phyloP scores from a whole-genome alignment of 2,113 vertebrate species.

The Hyperoodon ampullatus region DNA sequence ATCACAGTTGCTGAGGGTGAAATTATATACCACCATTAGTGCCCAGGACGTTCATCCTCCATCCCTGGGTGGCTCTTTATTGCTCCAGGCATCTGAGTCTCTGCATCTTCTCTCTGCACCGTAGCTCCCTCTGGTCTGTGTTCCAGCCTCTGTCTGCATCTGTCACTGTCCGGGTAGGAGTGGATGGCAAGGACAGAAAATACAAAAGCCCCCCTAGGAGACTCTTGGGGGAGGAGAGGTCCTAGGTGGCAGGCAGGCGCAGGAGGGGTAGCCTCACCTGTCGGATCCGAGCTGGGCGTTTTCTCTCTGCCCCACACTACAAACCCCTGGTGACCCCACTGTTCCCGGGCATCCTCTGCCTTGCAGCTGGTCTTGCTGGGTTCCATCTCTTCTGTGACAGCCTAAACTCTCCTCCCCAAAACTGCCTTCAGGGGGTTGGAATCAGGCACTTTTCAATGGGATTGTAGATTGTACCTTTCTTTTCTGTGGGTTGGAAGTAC shows the following conservation, averaged over 20 bases:
- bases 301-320: not conserved
- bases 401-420: too few species aligned
- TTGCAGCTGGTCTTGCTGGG: not conserved
- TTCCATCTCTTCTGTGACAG: not conserved
- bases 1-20: not conserved
- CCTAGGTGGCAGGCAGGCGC: too few species aligned
- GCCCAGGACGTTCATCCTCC: not conserved
- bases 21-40: not conserved
- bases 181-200: not conserved
- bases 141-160: not conserved
- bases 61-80: not conserved
- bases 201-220: not conserved
- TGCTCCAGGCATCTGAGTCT: not conserved
- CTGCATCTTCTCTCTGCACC: too few species aligned
- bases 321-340: not conserved
- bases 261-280: not conserved
- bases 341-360: not conserved
- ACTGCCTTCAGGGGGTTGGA: not conserved
- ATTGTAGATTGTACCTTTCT: not conserved
- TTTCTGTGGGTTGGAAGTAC: not conserved
- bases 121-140: not conserved
- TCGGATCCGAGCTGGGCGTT: not conserved
- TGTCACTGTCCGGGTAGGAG: not conserved
- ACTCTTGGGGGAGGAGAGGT: not conserved
- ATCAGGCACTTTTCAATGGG: not conserved